Evolutionary conservation across 2,113 vertebrate species (phyloP).

Genomic region (Cephalopholis sonnerati): DNA sequence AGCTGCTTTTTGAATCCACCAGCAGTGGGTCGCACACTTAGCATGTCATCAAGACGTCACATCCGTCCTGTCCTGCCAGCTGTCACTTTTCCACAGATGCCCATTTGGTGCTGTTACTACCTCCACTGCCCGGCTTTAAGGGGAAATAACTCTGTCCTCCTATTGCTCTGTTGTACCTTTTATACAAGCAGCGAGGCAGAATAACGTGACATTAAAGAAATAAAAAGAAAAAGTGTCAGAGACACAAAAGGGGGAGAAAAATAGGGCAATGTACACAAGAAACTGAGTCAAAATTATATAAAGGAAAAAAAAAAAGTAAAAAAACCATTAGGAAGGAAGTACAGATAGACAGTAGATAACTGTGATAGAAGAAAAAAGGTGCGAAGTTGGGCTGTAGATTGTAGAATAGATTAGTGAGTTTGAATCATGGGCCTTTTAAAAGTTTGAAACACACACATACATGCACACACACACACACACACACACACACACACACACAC

Average conservation of each 20-base stretch:
- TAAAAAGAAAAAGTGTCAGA: not conserved
- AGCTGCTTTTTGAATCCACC: too few relatives aligned
- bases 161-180: too few relatives aligned
- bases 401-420: conserved; percentile 15
- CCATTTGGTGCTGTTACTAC: too few relatives aligned
- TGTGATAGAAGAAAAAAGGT: not conserved
- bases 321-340: not conserved
- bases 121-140: too few relatives aligned
- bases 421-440: conserved; percentile 21
- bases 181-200: too few relatives aligned
- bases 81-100: too few relatives aligned
- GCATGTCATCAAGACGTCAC: too few relatives aligned
- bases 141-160: too few relatives aligned
- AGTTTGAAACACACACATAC: not conserved
- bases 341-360: not conserved
- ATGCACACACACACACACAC: too few relatives aligned
- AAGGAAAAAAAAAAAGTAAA: not conserved
- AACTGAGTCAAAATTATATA: not conserved
- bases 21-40: too few relatives aligned
- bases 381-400: not conserved
- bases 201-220: not conserved
- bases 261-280: not conserved
- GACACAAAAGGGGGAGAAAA: not conserved
- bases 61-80: too few relatives aligned
- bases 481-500: not conserved